A percentile compares a stretch with the other conserved stretches of the same genome.
Conservation (phyloP, 2,888 invertebrate genomes). For the Cactoblastis cactorum region DNA sequence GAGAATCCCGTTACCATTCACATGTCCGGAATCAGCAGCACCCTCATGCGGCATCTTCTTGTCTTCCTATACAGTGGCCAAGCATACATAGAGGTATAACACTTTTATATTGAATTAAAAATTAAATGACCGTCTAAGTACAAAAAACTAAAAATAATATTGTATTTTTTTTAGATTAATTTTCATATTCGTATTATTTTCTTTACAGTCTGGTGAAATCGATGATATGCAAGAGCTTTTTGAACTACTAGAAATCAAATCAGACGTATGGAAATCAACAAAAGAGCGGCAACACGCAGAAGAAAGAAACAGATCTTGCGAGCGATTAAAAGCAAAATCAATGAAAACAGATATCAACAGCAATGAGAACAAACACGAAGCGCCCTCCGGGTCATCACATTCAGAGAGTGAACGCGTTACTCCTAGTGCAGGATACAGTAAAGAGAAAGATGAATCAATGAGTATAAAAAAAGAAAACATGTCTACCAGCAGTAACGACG, state of each 20-base stretch:
- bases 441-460: conserved; percentile 68
- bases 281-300: conserved; percentile 75
- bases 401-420: conserved; percentile 73
- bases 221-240: conserved; percentile 90
- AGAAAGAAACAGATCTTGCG: conserved; percentile 72
- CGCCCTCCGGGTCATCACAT: conserved; percentile 71
- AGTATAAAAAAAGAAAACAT: conserved; percentile 75
- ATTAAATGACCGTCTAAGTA: no score
- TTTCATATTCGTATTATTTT: conserved; percentile 16
- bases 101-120: neutral
- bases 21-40: conserved; percentile 89
- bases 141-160: no score
- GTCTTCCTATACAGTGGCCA: conserved; percentile 93
- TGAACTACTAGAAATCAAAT: conserved; percentile 90
- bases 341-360: conserved; percentile 75
- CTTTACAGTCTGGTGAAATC: conserved; percentile 86
- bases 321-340: conserved; percentile 66
- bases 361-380: conserved; percentile 75
- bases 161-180: neutral
- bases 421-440: conserved; percentile 70
- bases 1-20: conserved; percentile 89
- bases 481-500: conserved; percentile 76
- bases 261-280: conserved; percentile 85
- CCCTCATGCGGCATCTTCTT: conserved; percentile 89
- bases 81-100: conserved; percentile 86